phyloP scores from a whole-genome alignment of 2,888 invertebrate genomes.

The Spodoptera picta region DNA sequence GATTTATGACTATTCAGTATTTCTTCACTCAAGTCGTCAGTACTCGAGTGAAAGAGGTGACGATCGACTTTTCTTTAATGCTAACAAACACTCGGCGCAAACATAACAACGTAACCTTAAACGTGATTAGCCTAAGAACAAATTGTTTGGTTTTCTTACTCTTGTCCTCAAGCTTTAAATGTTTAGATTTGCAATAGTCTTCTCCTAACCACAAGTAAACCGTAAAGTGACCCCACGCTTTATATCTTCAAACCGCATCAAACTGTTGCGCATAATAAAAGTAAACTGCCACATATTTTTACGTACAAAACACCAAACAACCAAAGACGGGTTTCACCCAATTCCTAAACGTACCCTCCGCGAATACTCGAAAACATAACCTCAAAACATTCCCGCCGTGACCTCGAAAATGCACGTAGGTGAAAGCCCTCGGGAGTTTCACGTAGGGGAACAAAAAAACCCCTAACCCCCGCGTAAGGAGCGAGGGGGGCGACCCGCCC shows the following conservation, averaged over 20 bases:
- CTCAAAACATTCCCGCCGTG: constrained; percentile 85
- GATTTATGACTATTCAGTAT: constrained; percentile 13
- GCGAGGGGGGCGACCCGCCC: constrained; percentile 81
- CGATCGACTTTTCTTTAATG: too few relatives aligned
- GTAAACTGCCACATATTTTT: constrained; percentile 3
- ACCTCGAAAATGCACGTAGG: constrained; percentile 88
- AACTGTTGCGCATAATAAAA: neutral
- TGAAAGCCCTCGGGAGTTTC: constrained; percentile 86
- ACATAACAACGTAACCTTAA: too few relatives aligned
- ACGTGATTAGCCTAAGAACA: too few relatives aligned
- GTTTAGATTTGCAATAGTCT: too few relatives aligned
- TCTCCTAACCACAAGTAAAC: too few relatives aligned
- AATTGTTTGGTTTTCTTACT: too few relatives aligned
- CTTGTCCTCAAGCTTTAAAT: too few relatives aligned
- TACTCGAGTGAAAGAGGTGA: too few relatives aligned
- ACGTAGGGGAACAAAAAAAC: constrained; percentile 87
- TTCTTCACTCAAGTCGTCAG: constrained; percentile 1
- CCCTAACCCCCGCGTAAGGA: constrained; percentile 83
- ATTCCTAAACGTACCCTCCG: constrained; percentile 63
- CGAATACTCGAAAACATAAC: constrained; percentile 80
- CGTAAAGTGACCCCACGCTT: too few relatives aligned
- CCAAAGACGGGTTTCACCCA: constrained; percentile 62
- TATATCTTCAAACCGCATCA: too few relatives aligned
- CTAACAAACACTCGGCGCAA: too few relatives aligned
- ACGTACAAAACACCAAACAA: constrained; percentile 4